Evolutionary conservation across 2,113 vertebrate genomes (phyloP).

Genomic region (Rynchops niger): DNA sequence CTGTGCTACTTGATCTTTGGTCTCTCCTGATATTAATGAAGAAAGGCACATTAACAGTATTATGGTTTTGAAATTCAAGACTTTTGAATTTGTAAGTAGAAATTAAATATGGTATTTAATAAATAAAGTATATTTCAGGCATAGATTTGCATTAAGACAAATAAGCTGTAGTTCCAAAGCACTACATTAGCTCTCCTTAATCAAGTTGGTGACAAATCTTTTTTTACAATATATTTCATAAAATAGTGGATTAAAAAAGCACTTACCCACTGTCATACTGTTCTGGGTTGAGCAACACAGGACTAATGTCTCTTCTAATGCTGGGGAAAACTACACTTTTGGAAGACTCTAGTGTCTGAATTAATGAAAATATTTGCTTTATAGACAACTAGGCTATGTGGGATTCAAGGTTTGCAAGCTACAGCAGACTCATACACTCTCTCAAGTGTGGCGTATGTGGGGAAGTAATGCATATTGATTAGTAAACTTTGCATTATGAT

Average conservation of each 20-base stretch:
- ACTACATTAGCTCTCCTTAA: neutral
- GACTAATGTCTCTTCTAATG: too few species aligned
- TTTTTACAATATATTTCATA: neutral
- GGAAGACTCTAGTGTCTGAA: too few species aligned
- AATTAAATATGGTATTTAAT: neutral
- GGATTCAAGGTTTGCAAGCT: neutral
- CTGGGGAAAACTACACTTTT: too few species aligned
- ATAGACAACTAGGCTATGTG: too few species aligned
- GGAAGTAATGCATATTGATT: neutral
- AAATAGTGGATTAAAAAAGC: neutral
- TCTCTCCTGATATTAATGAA: neutral
- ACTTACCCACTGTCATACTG: neutral
- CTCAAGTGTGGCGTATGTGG: neutral
- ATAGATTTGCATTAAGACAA: neutral
- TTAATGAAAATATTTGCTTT: too few species aligned
- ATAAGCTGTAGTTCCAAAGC: neutral
- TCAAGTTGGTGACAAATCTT: neutral
- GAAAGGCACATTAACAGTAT: neutral
- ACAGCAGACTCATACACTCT: neutral
- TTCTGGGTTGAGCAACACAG: too few species aligned
- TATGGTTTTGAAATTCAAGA: neutral
- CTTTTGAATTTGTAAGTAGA: neutral
- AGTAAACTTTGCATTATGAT: neutral
- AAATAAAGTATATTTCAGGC: neutral
- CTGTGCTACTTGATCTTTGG: neutral